Evolutionary conservation across 2,888 invertebrate genomes (phyloP).

Genomic region (Uropetala carovei): DNA sequence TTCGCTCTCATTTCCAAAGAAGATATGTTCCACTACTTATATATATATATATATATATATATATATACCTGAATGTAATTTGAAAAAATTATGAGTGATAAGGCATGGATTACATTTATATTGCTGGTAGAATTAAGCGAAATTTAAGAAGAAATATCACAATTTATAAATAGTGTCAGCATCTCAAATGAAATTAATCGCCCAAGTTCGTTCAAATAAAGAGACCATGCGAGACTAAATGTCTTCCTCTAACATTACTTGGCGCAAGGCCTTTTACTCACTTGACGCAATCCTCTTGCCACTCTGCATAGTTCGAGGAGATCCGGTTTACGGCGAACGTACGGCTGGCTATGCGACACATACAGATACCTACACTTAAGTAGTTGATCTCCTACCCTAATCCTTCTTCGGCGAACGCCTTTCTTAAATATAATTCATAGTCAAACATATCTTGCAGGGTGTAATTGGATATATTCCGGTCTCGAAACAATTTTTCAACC

Average conservation of each 20-base stretch:
- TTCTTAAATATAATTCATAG: conserved; percentile 31
- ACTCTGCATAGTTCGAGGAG: conserved; percentile 28
- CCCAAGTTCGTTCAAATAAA: too few relatives aligned
- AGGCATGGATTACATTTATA: too few relatives aligned
- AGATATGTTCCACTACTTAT: too few relatives aligned
- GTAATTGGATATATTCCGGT: conserved; percentile 30
- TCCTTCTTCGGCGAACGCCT: conserved; percentile 9
- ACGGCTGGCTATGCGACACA: conserved; percentile 30
- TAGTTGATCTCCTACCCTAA: conserved; percentile 62
- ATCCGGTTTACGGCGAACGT: conserved; percentile 47
- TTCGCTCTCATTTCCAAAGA: too few relatives aligned
- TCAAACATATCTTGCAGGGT: conserved; percentile 30
- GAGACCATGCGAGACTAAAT: too few relatives aligned
- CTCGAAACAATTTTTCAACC: conserved; percentile 26
- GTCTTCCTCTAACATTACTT: not conserved
- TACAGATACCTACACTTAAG: conserved; percentile 48
- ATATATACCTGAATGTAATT: too few relatives aligned
- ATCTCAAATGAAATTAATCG: too few relatives aligned
- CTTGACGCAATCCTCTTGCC: conserved; percentile 7
- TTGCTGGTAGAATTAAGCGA: too few relatives aligned
- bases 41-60: too few relatives aligned
- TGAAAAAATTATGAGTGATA: too few relatives aligned
- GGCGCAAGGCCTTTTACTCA: not conserved
- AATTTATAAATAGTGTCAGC: too few relatives aligned
- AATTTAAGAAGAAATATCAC: too few relatives aligned